Evolutionary conservation across 2,888 invertebrate species (phyloP).

Genomic region (Exephanes ischioxanthus): DNA sequence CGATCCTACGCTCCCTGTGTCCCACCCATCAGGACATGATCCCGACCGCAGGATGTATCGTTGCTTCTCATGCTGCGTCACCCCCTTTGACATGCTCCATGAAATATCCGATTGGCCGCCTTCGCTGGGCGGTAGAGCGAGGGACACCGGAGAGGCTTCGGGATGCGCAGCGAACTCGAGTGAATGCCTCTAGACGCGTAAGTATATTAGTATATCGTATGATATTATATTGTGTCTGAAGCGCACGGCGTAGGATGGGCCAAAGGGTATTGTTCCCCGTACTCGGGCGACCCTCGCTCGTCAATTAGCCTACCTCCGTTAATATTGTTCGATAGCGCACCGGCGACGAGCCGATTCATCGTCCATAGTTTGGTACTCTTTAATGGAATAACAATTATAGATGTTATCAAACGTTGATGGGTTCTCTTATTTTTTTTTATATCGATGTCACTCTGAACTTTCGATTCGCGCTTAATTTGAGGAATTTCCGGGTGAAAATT

Average conservation of each 20-base stretch:
- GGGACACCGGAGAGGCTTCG: not conserved
- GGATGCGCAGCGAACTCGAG: not conserved
- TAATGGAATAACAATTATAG: not conserved
- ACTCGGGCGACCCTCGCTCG: constrained; percentile 47
- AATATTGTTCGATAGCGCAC: constrained; percentile 55
- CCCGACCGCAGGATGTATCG: constrained; percentile 12
- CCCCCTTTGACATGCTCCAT: constrained; percentile 30
- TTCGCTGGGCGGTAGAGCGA: not conserved
- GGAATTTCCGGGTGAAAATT: not conserved
- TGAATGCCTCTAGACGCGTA: not conserved
- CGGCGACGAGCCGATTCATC: constrained; percentile 51
- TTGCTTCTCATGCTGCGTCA: constrained; percentile 29
- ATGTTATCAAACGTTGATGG: not conserved
- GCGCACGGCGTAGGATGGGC: constrained; percentile 23
- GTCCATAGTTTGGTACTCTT: constrained; percentile 29
- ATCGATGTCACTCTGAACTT: not conserved
- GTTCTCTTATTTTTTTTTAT: not conserved
- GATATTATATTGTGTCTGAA: constrained; percentile 12
- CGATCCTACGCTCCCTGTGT: constrained; percentile 21
- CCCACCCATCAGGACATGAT: not conserved
- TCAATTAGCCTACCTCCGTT: constrained; percentile 58
- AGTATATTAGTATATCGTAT: constrained; percentile 22
- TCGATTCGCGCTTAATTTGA: not conserved
- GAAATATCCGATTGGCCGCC: constrained; percentile 23
- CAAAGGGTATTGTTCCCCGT: constrained; percentile 49